Conservation (phyloP, 2,797 vertebrate species). For the Schizopygopsis malacanthus region DNA sequence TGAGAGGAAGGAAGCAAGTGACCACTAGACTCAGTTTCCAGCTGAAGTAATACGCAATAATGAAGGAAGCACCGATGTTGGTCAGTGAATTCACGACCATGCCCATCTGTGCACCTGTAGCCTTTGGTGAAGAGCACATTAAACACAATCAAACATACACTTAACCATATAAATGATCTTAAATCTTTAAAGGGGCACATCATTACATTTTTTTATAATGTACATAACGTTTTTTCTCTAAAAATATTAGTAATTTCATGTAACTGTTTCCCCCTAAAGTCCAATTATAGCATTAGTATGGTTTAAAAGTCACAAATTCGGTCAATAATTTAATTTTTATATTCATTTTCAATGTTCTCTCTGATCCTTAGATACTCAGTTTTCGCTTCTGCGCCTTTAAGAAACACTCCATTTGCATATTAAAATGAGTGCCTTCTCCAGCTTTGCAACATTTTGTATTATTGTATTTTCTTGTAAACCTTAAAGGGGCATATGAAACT, state of each 20-base stretch:
- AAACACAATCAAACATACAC: background rate
- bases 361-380: background rate
- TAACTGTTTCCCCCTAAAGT: too few relatives aligned
- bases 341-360: background rate
- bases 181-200: background rate
- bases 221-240: background rate
- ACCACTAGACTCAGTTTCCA: slow-evolving; percentile 83
- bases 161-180: background rate
- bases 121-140: slow-evolving; percentile 56
- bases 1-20: slow-evolving; percentile 79
- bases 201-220: background rate
- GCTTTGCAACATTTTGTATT: background rate
- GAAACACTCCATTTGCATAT: background rate
- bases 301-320: too few relatives aligned
- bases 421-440: background rate
- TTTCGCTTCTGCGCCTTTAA: background rate
- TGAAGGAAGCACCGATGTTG: slow-evolving; percentile 78
- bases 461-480: background rate
- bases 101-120: slow-evolving; percentile 83
- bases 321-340: background rate
- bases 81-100: slow-evolving; percentile 82
- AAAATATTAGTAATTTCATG: background rate
- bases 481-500: background rate
- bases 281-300: background rate
- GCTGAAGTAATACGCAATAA: slow-evolving; percentile 85